Evolutionary conservation across 2,888 invertebrate genomes (phyloP), one percentile per base, ranked within the genome.

Genomic region (Melieria crassipennis): DNA sequence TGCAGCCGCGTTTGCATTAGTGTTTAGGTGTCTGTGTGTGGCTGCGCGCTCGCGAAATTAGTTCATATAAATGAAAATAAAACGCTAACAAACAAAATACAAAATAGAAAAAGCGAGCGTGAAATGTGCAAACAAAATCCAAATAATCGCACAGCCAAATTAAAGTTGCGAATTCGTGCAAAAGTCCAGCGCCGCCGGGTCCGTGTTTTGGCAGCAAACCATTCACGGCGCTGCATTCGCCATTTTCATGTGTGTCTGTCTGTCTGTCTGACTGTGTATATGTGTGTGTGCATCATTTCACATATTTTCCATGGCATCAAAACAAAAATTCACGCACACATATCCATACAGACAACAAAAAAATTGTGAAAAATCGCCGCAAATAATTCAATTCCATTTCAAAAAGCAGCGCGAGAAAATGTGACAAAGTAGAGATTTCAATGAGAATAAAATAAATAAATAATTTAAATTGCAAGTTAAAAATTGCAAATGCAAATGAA

Each of bases 31-130:
- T 52, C 4, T n/a, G 13, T n/a, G 52, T 13, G 52, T 52, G 52
- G 4, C n/a, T 52, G 52, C 52, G 52, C 13, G 52, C 6, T 52
- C 52, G 52, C 52, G 52, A 52, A 50, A 52, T 52, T 52, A 52
- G 52, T 52, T 11, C 7, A 52, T 52, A 13, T 6, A 52, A 7
- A 52, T 52, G 13, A 52, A 52, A 52, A 13, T 7, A 13, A 52
- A 52, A 52, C 52, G 4, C 13, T 52, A 52, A 7, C 13, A 13
- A 52, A 52, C 4, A 52, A n/a, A 52, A 52, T 52, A 52, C 13
- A 11, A 52, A 50, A n/a, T 9, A 52, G 5, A 52, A 50, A 50
- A 50, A 50, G 50, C 10, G 9, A 50, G 9, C 3, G 50, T 11
- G 10, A 50, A 11, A 10, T 50, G 50, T 50, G 50, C 50, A 50